Conservation (phyloP, 2,888 invertebrate species). For the Smittia aterrima region DNA sequence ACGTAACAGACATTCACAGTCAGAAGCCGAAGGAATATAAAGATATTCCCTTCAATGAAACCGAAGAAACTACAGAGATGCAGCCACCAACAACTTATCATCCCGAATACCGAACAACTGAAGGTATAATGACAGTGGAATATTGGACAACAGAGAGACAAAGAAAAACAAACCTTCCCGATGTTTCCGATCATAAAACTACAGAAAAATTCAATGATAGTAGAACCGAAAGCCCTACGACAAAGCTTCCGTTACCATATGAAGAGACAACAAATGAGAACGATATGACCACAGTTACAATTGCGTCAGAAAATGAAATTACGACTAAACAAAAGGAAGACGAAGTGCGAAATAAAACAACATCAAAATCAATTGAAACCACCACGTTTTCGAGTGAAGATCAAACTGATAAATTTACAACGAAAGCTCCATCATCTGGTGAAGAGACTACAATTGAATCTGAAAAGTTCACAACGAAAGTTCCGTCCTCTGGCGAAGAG, state of each 20-base stretch:
- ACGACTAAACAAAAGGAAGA: neutral
- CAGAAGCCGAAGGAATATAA: slow-evolving; percentile 71
- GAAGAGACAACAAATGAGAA: no score
- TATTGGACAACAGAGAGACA: slow-evolving; percentile 13
- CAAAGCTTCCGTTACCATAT: neutral
- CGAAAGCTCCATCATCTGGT: no score
- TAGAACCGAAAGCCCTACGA: no score
- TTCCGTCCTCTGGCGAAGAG: no score
- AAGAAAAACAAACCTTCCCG: neutral
- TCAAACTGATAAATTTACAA: no score
- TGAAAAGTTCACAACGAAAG: no score
- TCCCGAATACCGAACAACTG: slow-evolving; percentile 33
- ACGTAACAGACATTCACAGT: slow-evolving; percentile 65
- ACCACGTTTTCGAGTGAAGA: no score
- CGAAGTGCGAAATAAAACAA: neutral
- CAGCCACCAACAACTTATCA: slow-evolving; percentile 22
- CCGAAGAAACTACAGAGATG: neutral
- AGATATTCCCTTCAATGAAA: slow-evolving; percentile 64
- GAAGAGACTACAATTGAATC: no score
- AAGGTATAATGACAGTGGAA: neutral
- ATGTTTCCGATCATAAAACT: slow-evolving; percentile 22
- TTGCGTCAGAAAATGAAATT: neutral
- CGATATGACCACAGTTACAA: no score
- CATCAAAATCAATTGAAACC: no score
- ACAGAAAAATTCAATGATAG: slow-evolving; percentile 9